A percentile compares a stretch with the other conserved stretches of the same genome.
Evolutionary conservation across 2,888 invertebrate genomes (phyloP).

Genomic region (Eristalis pertinax): DNA sequence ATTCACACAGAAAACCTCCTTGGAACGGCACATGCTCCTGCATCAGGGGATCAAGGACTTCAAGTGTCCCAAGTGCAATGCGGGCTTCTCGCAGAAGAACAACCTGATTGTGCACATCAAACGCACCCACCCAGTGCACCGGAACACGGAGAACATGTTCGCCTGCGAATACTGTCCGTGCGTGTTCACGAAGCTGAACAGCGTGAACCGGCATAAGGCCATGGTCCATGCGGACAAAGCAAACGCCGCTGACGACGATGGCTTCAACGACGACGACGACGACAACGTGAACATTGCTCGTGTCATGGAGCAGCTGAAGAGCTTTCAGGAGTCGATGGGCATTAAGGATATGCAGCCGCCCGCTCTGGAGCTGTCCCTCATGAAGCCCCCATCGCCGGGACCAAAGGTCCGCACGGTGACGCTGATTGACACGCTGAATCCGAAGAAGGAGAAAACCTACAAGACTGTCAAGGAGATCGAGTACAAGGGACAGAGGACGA

Average conservation of each 20-base stretch:
- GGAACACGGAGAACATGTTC: constrained; percentile 37
- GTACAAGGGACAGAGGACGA: constrained; percentile 60
- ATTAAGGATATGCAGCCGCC: constrained; percentile 62
- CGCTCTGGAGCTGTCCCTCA: constrained; percentile 32
- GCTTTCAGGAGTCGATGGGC: constrained; percentile 71
- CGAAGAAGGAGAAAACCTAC: constrained; percentile 59
- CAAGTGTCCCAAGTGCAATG: constrained; percentile 73
- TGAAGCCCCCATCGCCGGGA: constrained; percentile 49
- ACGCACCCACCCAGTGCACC: constrained; percentile 53
- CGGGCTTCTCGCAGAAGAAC: constrained; percentile 71
- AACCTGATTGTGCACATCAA: constrained; percentile 70
- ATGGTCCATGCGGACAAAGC: constrained; percentile 55
- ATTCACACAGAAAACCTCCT: constrained; percentile 74
- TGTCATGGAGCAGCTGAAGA: constrained; percentile 74
- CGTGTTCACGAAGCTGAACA: constrained; percentile 72
- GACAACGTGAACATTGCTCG: constrained; percentile 72
- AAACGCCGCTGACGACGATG: constrained; percentile 20
- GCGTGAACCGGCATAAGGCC: constrained; percentile 73
- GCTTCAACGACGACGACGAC: constrained; percentile 45
- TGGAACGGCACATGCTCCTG: constrained; percentile 73
- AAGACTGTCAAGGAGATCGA: constrained; percentile 69
- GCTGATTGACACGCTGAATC: constrained; percentile 73
- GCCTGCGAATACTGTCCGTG: constrained; percentile 73
- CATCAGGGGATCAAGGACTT: constrained; percentile 73
- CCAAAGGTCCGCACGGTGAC: constrained; percentile 33